Base-by-base conservation (phyloP, 2,113 vertebrate species). In the Nycticryphes semicollaris region DNA sequence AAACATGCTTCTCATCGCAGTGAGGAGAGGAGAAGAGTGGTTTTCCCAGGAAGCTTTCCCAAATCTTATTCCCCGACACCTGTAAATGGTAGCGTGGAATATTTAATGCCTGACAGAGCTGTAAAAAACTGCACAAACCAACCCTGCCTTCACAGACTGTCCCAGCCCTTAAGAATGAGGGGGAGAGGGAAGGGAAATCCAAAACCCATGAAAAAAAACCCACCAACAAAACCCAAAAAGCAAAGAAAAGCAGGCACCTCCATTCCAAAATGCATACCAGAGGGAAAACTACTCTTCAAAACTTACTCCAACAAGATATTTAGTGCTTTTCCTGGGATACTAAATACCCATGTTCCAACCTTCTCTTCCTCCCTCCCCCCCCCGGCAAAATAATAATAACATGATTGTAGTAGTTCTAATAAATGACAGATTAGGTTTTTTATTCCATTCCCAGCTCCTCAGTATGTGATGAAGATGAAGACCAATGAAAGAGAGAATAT, bases 11-110 rank as follows among this genome's bases (percentile, higher is more conserved):
- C 28, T 95, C 96, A 76, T 93, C 98, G 92, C 97, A 98, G 84
- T 95, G 97, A 33, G 99, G 99, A 13, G 99, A 99, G 3, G 99
- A 99, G 96, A 99, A 99, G 88, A 99, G 98, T 4, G 99, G 99
- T 59, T 97, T 98, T 63, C 97, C 98, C 91, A 98, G 97, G 86
- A 39, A 62, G 64, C 69, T 88, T 30, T 97, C 98, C 99, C 99
- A 99, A 81, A 99, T n/a, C 57, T 92, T 93, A 24, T 69, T 94
- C 12, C 99, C 99, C 1, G 43, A 98, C 77, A 98, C 98, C 99
- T 99, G 95, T 22, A 82, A 90, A 30, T 15, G 48, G 23, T 48
- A 96, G 81, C 51, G 89, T 10, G 50, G 30, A 90, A 96, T 48
- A 83, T 13, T 31, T 31, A 67, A 48, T 57, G 51, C 12, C 90